Base-by-base conservation (phyloP, 2,888 invertebrate genomes). In the Rhogogaster chlorosoma region DNA sequence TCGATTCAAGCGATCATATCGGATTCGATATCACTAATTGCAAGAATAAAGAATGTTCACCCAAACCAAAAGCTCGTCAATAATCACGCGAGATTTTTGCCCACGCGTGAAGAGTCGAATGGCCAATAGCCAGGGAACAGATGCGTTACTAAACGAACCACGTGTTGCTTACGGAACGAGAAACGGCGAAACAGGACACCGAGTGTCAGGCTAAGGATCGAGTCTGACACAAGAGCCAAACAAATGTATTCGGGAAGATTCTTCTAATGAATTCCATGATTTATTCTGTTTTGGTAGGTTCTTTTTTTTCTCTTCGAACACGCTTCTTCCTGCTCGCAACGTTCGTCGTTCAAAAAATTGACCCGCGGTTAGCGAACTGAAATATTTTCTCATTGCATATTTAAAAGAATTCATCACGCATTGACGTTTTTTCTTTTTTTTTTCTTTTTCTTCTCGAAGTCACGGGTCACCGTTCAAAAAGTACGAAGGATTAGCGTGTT, bases 241-340 rank as follows among this genome's bases (percentile, higher is more conserved):
- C 87, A 87, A 89, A 89, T 88, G 87, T 85, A 88, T 84, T 86
- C 86, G 83, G 86, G 88, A 87, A 89, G 86, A 89, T 89, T 88
- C 89, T 88, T 88, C 89, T 89, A 89, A 90, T 89, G 89, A 91
- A 90, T 91, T 88, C 87, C 85, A 85, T 90, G 90, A 92, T 91
- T 92, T 91, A 89, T 90, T 86, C 87, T 85, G 87, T 87, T 87
- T 87, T 84, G 73, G 64, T 83, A 87, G 73, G 83, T 83, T 67
- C 18, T 18, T 29, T 32, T 32, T 32, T 32, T 22, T 26, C 10
- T 42, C 26, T 70, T 73, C 75, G 6, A 67, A 42, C 73, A 42
- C 12, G 53, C 36, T 80, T 32, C 77, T 49, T 49, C 77, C 77
- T 49, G 49, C n/a, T 73, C 10, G 22, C 73, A 42, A 73, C 70